Conservation (phyloP, 2,888 invertebrate genomes). For the Ecdyonurus torrentis region DNA sequence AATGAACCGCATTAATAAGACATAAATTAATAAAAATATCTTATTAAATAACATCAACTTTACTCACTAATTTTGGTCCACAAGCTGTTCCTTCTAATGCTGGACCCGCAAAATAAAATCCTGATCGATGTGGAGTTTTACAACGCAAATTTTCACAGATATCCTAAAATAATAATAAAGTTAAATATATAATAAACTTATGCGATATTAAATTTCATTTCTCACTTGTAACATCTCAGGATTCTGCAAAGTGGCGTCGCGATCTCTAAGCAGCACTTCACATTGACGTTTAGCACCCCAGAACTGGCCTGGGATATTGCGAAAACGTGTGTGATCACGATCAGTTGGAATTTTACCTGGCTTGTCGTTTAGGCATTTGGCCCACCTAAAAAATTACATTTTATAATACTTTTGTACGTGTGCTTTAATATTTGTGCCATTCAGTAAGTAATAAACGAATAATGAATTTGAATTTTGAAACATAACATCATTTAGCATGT, state of each 20-base stretch:
- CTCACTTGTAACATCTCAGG: constrained; percentile 13
- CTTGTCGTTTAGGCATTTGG: constrained; percentile 45
- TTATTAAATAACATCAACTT: background rate
- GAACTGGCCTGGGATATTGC: constrained; percentile 46
- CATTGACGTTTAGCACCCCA: constrained; percentile 62
- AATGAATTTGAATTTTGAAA: background rate
- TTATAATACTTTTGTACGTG: no score
- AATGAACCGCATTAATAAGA: no score
- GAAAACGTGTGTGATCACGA: constrained; percentile 42
- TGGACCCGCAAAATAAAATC: constrained; percentile 61
- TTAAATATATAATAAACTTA: no score
- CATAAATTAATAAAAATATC: background rate
- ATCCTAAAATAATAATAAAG: constrained; percentile 17
- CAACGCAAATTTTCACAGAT: constrained; percentile 53
- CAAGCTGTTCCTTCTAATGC: constrained; percentile 69
- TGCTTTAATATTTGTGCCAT: no score
- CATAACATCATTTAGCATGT: background rate
- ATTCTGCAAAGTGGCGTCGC: constrained; percentile 38
- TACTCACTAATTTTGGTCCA: constrained; percentile 24
- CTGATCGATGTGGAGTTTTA: constrained; percentile 50
- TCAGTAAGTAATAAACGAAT: background rate
- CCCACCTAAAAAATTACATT: no score
- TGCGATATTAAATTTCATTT: no score
- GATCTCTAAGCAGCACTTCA: constrained; percentile 49
- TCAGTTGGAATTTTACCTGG: constrained; percentile 29